phyloP scores from a whole-genome alignment of 2,797 vertebrate genomes.

The Rachycentron canadum region DNA sequence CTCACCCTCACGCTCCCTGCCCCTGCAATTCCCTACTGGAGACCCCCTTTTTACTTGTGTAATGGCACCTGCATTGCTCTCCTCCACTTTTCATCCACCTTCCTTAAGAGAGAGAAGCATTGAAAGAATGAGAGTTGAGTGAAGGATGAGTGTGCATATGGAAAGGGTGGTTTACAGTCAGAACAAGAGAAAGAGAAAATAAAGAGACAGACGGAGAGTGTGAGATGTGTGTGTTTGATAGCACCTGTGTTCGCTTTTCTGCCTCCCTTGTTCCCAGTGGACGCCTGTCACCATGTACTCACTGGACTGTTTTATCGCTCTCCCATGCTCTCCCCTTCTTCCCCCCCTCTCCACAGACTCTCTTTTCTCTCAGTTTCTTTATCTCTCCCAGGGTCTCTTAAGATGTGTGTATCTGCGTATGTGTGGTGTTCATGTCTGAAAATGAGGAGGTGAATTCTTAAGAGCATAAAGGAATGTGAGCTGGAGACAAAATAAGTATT shows the following conservation, averaged over 20 bases:
- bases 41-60: slow-evolving; percentile 54
- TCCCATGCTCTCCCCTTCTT: slow-evolving; percentile 64
- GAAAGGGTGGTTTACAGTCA: slow-evolving; percentile 58
- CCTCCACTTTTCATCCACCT: slow-evolving; percentile 32
- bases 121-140: slow-evolving; percentile 49
- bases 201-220: slow-evolving; percentile 62
- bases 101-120: slow-evolving; percentile 34
- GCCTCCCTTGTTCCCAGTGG: slow-evolving; percentile 75
- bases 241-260: slow-evolving; percentile 78
- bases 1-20: slow-evolving; percentile 31
- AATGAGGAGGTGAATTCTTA: slow-evolving; percentile 63
- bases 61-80: slow-evolving; percentile 61
- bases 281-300: slow-evolving; percentile 80
- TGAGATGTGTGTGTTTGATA: slow-evolving; percentile 77
- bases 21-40: slow-evolving; percentile 55
- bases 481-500: slow-evolving; percentile 71
- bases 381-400: slow-evolving; percentile 64
- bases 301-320: slow-evolving; percentile 81
- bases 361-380: slow-evolving; percentile 68
- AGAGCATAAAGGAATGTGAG: slow-evolving; percentile 69
- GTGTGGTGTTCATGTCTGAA: slow-evolving; percentile 51
- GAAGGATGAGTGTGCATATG: slow-evolving; percentile 35
- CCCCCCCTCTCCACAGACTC: slow-evolving; percentile 27
- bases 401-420: slow-evolving; percentile 37
- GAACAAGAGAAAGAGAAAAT: slow-evolving; percentile 58